phyloP scores from a whole-genome alignment of 2,888 invertebrate genomes.

The Barypeithes pellucidus region DNA sequence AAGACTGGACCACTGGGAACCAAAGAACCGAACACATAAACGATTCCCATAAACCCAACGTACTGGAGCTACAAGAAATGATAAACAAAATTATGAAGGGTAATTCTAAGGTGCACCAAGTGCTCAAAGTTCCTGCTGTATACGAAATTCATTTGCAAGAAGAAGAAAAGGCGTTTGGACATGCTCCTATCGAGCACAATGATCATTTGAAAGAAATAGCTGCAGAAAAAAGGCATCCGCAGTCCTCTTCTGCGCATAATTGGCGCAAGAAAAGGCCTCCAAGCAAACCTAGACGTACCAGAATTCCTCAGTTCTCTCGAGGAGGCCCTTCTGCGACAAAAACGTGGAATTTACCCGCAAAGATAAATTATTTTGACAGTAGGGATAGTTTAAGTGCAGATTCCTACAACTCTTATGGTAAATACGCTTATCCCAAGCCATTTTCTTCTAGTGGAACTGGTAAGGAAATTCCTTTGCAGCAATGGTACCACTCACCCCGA shows the following conservation, averaged over 20 bases:
- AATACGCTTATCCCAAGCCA: slow-evolving; percentile 35
- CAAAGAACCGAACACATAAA: slow-evolving; percentile 9
- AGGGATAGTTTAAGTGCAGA: neutral
- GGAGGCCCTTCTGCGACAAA: slow-evolving; percentile 8
- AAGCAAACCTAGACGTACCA: neutral
- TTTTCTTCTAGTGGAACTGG: slow-evolving; percentile 9
- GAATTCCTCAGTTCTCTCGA: neutral
- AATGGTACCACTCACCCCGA: neutral
- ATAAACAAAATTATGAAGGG: slow-evolving; percentile 42
- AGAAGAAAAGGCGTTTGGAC: slow-evolving; percentile 25
- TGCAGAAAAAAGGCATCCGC: neutral
- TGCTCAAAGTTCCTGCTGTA: slow-evolving; percentile 61
- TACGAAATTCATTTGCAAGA: slow-evolving; percentile 61
- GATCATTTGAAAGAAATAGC: slow-evolving; percentile 1
- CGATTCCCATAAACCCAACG: slow-evolving; percentile 35
- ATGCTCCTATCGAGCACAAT: neutral
- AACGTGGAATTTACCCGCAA: slow-evolving; percentile 42
- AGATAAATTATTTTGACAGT: slow-evolving; percentile 37
- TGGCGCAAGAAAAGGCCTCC: neutral
- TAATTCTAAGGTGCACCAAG: slow-evolving; percentile 53
- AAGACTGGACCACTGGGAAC: neutral
- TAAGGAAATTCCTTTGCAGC: slow-evolving; percentile 5
- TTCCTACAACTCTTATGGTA: neutral
- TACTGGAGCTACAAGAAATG: slow-evolving; percentile 38
- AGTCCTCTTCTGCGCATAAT: neutral